Conservation (phyloP, 2,797 vertebrate species). For the Pangasius larnaudii region DNA sequence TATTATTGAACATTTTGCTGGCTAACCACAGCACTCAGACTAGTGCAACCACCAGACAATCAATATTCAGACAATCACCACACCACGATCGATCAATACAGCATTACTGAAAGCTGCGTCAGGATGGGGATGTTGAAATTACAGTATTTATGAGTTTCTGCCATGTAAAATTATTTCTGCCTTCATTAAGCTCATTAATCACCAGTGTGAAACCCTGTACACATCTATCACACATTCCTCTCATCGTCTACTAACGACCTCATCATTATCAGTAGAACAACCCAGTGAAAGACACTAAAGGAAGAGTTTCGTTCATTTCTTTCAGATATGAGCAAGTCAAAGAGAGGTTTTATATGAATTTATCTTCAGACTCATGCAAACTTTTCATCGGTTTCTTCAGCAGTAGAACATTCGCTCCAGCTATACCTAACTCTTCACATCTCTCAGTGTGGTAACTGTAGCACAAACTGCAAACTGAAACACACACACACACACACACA, state of each 20-base stretch:
- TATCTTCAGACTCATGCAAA: neutral
- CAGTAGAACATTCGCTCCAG: neutral
- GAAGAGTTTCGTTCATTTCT: neutral
- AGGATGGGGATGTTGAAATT: neutral
- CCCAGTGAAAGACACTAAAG: neutral
- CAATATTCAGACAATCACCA: neutral
- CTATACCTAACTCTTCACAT: neutral
- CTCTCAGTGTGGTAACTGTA: neutral
- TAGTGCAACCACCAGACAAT: neutral
- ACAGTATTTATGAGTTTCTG: neutral
- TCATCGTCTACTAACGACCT: neutral
- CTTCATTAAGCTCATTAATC: neutral
- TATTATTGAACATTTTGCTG: neutral
- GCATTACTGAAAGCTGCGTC: neutral
- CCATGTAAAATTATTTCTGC: neutral
- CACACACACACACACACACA: neutral
- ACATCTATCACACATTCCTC: neutral
- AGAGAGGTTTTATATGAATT: neutral
- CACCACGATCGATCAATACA: neutral
- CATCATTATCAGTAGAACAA: neutral
- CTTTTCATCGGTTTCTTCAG: neutral
- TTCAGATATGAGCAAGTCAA: neutral
- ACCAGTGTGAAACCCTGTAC: neutral
- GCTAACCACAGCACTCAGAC: slow-evolving; percentile 2
- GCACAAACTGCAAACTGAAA: too few species aligned